Evolutionary conservation across 2,888 invertebrate genomes (phyloP), one percentile per base, ranked within the genome.

Genomic region (Amorpha juglandis): DNA sequence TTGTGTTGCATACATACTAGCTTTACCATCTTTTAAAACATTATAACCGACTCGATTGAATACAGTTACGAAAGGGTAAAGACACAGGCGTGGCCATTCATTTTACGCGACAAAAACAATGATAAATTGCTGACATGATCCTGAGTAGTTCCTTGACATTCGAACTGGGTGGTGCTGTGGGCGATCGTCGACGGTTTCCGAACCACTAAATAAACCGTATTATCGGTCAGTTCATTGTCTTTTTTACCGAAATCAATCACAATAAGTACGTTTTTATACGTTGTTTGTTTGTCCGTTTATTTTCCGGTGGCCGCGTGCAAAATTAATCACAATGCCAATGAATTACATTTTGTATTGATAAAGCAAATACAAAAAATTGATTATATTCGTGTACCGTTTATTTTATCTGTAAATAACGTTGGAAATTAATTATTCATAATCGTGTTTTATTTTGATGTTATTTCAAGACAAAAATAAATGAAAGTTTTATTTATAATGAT

Each of bases 81-180:
- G 50, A 74, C 73, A 74, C 80, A 76, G 78, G 77, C 78, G 76
- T 76, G 78, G 77, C 78, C 81, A 81, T 81, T 81, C 72, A 76
- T 82, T 79, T 71, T 71, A 69, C 74, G 79, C 75, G 81, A 86
- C 87, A 90, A 90, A 90, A 89, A 89, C 83, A 77, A 84, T 89
- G 90, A 92, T 90, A 82, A 84, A 91, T 92, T 81, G 79, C 82
- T 71, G 77, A 75, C 81, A 75, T 79, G 77, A 79, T 83, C 81
- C 80, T 81, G 74, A 79, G 79, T 79, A 81, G 85, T 82, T 86
- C 81, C 76, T 85, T 83, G 87, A 87, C 84, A 80, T 84, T 78
- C 72, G 71, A 79, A 78, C 71, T 74, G 72, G 72, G 73, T 74
- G 74, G 72, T 71, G 73, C 74, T 71, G 78, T 81, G 79, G 79